phyloP scores from a whole-genome alignment of 2,797 vertebrate genomes.

The Esox lucius region DNA sequence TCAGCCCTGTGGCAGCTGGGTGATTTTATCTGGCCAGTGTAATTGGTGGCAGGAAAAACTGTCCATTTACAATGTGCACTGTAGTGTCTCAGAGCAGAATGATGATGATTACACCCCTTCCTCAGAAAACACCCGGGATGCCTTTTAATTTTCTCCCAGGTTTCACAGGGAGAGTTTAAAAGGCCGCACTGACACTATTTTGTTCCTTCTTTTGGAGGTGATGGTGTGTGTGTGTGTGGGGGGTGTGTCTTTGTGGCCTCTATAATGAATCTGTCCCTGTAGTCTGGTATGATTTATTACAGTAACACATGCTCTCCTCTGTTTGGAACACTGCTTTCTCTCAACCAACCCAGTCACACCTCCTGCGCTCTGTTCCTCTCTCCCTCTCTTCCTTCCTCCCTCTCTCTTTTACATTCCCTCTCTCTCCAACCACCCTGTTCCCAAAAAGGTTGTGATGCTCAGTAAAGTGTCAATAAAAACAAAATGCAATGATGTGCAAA shows the following conservation, averaged over 20 bases:
- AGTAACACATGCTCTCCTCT: neutral
- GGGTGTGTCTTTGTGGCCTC: no score
- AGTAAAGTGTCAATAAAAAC: no score
- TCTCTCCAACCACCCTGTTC: no score
- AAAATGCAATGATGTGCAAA: no score
- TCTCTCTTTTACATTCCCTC: neutral
- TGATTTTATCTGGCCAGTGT: neutral
- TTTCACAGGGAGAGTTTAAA: constrained; percentile 20
- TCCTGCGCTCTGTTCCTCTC: neutral
- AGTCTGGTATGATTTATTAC: no score
- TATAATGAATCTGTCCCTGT: no score
- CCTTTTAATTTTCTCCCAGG: constrained; percentile 47
- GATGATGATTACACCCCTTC: constrained; percentile 58
- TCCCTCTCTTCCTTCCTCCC: no score
- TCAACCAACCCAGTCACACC: neutral
- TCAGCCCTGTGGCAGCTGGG: neutral
- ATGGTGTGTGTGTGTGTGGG: neutral
- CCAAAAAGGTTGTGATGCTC: no score
- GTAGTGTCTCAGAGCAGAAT: constrained; percentile 46
- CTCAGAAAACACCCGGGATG: constrained; percentile 35
- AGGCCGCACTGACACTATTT: constrained; percentile 23
- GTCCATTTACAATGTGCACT: constrained; percentile 55
- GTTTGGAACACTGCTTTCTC: neutral
- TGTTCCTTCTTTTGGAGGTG: neutral
- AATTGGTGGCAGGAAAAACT: constrained; percentile 57